These are phyloP conservation scores for Synergus itoensis DNA, from an alignment of 2,888 invertebrate species.

Conservation along the genomic window DNA sequence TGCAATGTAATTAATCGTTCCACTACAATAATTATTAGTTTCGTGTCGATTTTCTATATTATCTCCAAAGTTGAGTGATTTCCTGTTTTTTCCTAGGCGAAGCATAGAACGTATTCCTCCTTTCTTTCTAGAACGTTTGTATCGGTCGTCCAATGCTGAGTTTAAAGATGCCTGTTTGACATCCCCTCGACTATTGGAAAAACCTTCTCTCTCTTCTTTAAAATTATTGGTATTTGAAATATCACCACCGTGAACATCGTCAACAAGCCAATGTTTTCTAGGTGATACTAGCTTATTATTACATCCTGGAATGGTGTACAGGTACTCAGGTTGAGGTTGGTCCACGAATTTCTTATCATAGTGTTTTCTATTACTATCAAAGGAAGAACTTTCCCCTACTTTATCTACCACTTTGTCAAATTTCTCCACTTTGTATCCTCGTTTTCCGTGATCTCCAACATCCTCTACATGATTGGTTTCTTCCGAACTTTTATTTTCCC, in stretches of 20 bases:
- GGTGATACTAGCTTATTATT: conserved; percentile 79
- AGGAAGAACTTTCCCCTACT: conserved; percentile 62
- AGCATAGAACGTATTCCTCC: conserved; percentile 76
- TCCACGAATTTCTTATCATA: conserved; percentile 66
- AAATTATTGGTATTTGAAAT: conserved; percentile 54
- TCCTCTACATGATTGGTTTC: conserved; percentile 57
- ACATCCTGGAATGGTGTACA: conserved; percentile 74
- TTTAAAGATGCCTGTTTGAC: conserved; percentile 90
- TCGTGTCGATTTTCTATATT: conserved; percentile 74
- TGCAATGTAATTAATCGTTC: conserved; percentile 76
- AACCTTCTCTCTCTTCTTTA: conserved; percentile 80
- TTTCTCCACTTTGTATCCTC: conserved; percentile 58
- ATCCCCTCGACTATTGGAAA: conserved; percentile 82
- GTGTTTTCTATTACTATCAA: conserved; percentile 62
- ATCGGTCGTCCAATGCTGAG: conserved; percentile 78
- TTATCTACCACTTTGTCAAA: conserved; percentile 61
- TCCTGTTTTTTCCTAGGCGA: conserved; percentile 74
- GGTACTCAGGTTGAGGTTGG: conserved; percentile 69
- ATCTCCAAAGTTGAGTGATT: conserved; percentile 76
- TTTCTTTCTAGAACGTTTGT: conserved; percentile 75
- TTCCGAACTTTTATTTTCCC: conserved; percentile 78
- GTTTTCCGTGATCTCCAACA: conserved; percentile 52
- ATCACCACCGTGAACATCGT: conserved; percentile 80
- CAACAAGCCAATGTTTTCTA: conserved; percentile 89
- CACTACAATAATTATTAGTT: conserved; percentile 75